A percentile compares a stretch with the other conserved stretches of the same genome.
phyloP scores from a whole-genome alignment of 2,888 invertebrate genomes.

The Ephialtes manifestator region DNA sequence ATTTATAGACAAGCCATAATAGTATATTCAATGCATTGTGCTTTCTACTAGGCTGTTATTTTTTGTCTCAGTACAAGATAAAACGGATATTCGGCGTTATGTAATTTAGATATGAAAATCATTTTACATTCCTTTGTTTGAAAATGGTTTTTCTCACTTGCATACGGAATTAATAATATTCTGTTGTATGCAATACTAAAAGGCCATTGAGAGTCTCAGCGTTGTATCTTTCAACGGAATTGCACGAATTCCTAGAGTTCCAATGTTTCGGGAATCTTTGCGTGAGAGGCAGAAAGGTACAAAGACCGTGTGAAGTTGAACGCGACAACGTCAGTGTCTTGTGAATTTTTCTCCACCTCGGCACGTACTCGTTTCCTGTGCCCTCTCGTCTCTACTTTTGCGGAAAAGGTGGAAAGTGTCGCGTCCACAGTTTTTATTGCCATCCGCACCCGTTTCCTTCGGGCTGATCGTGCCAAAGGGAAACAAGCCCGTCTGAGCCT shows the following conservation, averaged over 20 bases:
- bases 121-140: background rate
- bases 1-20: background rate
- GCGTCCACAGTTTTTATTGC: constrained; percentile 32
- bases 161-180: background rate
- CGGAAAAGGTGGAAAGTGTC: constrained; percentile 14
- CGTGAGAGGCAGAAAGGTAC: constrained; percentile 5
- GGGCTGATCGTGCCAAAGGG: constrained; percentile 30
- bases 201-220: background rate
- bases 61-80: background rate
- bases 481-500: background rate
- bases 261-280: background rate
- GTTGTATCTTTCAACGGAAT: background rate
- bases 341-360: constrained; percentile 12
- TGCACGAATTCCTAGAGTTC: background rate
- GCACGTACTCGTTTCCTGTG: constrained; percentile 9
- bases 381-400: background rate
- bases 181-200: background rate
- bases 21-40: background rate
- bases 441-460: constrained; percentile 8
- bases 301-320: constrained; percentile 2
- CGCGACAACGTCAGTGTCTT: background rate
- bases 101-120: background rate
- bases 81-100: background rate
- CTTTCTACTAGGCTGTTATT: background rate
- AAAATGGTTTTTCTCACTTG: background rate